phyloP scores from a whole-genome alignment of 1,140 invertebrate species.

The Ooceraea biroi region DNA sequence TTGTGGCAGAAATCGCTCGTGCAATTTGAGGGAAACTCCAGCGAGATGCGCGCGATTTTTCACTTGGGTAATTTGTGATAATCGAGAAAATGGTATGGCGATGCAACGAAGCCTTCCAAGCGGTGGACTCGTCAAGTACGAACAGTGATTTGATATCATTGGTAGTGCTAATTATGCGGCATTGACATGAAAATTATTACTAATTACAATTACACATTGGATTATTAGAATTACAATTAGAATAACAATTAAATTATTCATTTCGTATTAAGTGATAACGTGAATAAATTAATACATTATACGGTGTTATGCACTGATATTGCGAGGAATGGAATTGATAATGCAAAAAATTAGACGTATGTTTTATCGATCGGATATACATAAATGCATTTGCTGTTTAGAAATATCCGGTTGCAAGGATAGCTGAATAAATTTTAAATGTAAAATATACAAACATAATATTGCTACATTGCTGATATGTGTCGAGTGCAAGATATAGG shows the following conservation, averaged over 20 bases:
- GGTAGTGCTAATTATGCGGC: not conserved
- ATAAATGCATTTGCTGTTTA: not conserved
- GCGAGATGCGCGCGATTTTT: slow-evolving; percentile 10
- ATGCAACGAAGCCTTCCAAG: not conserved
- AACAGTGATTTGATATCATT: not conserved
- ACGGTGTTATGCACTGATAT: too few species aligned
- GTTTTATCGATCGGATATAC: not conserved
- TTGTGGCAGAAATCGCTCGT: slow-evolving; percentile 26
- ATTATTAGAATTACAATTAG: too few species aligned
- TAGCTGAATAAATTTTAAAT: slow-evolving; percentile 13
- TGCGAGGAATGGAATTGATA: not conserved
- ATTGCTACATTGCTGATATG: not conserved
- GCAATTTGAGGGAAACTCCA: slow-evolving; percentile 32
- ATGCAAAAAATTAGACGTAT: not conserved
- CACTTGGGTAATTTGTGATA: not conserved
- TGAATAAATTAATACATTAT: not conserved
- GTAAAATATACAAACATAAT: slow-evolving; percentile 30
- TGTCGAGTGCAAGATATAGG: not conserved
- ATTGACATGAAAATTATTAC: not conserved
- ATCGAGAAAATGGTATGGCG: not conserved
- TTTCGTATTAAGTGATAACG: not conserved
- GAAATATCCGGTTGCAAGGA: slow-evolving; percentile 2
- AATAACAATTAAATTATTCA: not conserved
- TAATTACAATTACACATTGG: too few species aligned
- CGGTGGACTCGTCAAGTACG: not conserved